Conservation (phyloP, 2,113 vertebrate species). For the human (Homo sapiens) region GRCh38 chrX:112786501-112787000, state of each 20-base stretch:
- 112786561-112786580: neutral
- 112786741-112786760: neutral
- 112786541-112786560: neutral
- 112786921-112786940: neutral
- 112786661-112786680: neutral
- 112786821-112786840: neutral
- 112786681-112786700: neutral
- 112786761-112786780: neutral
- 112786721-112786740: conserved; percentile 10
- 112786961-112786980: neutral
- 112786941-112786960: neutral
- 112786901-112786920: neutral
- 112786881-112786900: neutral
- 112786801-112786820: neutral
- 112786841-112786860: neutral
- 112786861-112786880: neutral
- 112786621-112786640: conserved; percentile 42
- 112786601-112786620: conserved; percentile 18
- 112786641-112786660: neutral
- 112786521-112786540: conserved; percentile 26
- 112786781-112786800: conserved; percentile 6
- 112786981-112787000: neutral
- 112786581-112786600: conserved; percentile 22
- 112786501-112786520: conserved; percentile 26
- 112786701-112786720: neutral